Evolutionary conservation across 2,888 invertebrate genomes (phyloP), one percentile per base, ranked within the genome.

Genomic region (Automeris io): DNA sequence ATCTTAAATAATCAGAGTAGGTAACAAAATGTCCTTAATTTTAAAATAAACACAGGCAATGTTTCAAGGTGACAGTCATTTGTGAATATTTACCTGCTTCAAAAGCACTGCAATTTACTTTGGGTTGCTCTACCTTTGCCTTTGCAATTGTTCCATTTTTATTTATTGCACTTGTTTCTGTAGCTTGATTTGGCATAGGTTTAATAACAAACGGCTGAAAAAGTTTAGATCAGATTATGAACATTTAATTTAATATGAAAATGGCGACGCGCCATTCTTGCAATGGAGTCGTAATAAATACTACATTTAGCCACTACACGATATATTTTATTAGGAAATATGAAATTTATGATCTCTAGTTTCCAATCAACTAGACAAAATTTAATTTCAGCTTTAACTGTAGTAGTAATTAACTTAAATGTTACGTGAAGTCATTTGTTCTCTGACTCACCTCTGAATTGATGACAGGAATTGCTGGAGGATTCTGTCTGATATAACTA

Each of bases 401-500:
- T 13, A 8, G 32, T 26, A 13, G 35, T 41, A 46, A 32, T 25
- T 41, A 33, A 45, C 23, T 19, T 31, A 50, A 35, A 44, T 51
- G 47, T 54, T 52, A 54, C 41, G 46, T 50, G 49, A 51, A 60
- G 53, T 51, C 45, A 39, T 42, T 36, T 42, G 42, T 47, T 33
- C 35, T 52, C 51, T 62, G 65, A 72, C 79, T 77, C 61, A 83
- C 83, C 76, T 73, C 65, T 42, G 69, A 60, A 40, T 60, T 66
- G 51, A 68, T 65, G 53, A 61, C 53, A 41, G 69, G 59, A 65
- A 76, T 76, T 42, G 55, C 45, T 39, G 58, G 48, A 46, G 54
- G 66, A 69, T 61, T 70, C 57, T 69, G 70, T 45, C 57, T 72
- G 53, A 77, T 77, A 64, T 75, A 77, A 59, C 80, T 82, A 26